Percentiles rank a stretch among this genome's conserved stretches.
These are phyloP conservation scores for Turritopsis dohrnii DNA, from an alignment of 30 jellyfish, hydroid and myxozoan species.

Conservation along the genomic window DNA sequence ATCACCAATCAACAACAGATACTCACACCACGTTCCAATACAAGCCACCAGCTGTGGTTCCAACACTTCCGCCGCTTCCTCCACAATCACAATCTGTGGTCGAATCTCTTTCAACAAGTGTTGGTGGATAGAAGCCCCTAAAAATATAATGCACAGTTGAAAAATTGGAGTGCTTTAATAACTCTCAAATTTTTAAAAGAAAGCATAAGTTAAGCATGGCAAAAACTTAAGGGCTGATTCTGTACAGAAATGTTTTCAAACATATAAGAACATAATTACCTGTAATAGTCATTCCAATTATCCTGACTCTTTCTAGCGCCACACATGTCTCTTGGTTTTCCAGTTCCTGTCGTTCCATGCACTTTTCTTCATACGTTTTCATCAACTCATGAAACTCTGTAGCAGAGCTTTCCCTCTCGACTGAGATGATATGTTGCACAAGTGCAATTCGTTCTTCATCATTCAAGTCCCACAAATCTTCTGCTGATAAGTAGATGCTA, in stretches of 20 bases:
- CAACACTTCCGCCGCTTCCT: slow-evolving; percentile 73
- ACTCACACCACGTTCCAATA: slow-evolving; percentile 49
- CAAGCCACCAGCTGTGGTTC: slow-evolving; percentile 66
- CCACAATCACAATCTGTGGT: slow-evolving; percentile 60
- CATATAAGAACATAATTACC: background rate
- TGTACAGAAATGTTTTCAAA: too few species aligned
- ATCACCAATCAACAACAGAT: slow-evolving; percentile 64
- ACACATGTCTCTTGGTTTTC: slow-evolving; percentile 40
- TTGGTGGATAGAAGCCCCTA: slow-evolving; percentile 57
- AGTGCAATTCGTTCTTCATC: slow-evolving; percentile 26
- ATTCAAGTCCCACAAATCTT: slow-evolving; percentile 38
- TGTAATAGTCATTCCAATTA: slow-evolving; percentile 61
- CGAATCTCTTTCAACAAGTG: slow-evolving; percentile 33
- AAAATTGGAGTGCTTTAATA: too few species aligned
- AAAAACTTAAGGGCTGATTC: too few species aligned
- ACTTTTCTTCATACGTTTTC: slow-evolving; percentile 13
- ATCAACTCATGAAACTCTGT: slow-evolving; percentile 30
- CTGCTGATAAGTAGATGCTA: background rate
- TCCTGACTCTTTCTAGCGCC: slow-evolving; percentile 6
- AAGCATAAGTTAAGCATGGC: too few species aligned
- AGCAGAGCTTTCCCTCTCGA: slow-evolving; percentile 2
- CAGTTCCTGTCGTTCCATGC: slow-evolving; percentile 21
- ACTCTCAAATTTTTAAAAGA: too few species aligned
- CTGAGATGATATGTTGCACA: slow-evolving; percentile 20
- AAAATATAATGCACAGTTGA: too few species aligned